phyloP scores from a whole-genome alignment of 2,797 vertebrate species.

The Ptychadena robeensis region DNA sequence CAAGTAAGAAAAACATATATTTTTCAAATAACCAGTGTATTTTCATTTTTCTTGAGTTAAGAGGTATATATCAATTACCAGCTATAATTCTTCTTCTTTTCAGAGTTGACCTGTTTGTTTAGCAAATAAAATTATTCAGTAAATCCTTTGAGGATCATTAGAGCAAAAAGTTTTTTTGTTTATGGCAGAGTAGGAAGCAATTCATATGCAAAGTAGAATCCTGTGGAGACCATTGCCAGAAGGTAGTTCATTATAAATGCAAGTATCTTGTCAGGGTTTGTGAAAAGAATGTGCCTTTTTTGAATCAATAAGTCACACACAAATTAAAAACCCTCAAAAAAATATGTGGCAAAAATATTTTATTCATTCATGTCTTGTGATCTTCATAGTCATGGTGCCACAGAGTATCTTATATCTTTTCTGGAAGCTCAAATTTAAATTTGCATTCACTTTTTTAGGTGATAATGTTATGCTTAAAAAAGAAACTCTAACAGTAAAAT shows the following conservation, averaged over 20 bases:
- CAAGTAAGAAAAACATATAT: background rate
- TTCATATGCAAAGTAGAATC: constrained; percentile 59
- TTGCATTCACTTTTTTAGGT: background rate
- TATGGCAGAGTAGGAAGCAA: constrained; percentile 52
- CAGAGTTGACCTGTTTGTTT: constrained; percentile 57
- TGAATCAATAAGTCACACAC: constrained; percentile 51
- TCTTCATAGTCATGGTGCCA: background rate
- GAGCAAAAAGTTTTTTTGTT: constrained; percentile 55
- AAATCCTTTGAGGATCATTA: constrained; percentile 58
- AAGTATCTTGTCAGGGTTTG: constrained; percentile 53
- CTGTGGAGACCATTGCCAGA: constrained; percentile 59
- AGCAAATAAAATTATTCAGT: constrained; percentile 55
- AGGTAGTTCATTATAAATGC: constrained; percentile 60
- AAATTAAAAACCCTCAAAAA: constrained; percentile 38
- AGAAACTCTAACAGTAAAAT: background rate
- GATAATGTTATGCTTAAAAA: background rate
- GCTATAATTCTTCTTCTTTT: constrained; percentile 35
- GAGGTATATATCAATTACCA: constrained; percentile 38
- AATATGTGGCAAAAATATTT: background rate
- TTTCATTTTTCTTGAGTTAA: constrained; percentile 28
- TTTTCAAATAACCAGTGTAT: background rate
- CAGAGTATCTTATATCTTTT: background rate
- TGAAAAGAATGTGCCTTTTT: constrained; percentile 38
- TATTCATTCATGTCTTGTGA: background rate
- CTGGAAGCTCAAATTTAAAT: background rate